Evolutionary conservation across 2,888 invertebrate genomes (phyloP).

Genomic region (Nasonovia ribisnigri): DNA sequence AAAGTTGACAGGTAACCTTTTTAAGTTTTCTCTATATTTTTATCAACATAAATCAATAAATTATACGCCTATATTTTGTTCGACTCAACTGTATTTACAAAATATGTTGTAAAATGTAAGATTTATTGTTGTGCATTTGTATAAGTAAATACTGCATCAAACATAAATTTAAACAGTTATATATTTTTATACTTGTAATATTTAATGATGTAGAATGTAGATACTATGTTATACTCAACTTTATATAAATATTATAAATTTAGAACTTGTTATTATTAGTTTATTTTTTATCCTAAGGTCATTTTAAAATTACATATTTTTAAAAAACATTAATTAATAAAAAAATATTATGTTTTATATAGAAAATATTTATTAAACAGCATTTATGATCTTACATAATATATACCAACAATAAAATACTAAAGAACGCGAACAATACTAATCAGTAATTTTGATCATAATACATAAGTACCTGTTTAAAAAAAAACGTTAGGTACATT

Average conservation of each 20-base stretch:
- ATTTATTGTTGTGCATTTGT: neutral
- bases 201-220: neutral
- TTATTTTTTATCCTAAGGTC: neutral
- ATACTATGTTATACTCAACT: neutral
- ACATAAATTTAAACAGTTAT: neutral
- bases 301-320: neutral
- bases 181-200: neutral
- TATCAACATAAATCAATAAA: neutral
- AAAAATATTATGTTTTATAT: neutral
- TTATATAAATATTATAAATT: neutral
- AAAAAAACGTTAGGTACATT: neutral
- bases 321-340: neutral
- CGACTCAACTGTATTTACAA: neutral
- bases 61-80: neutral
- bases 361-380: neutral
- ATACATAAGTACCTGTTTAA: neutral
- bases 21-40: neutral
- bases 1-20: neutral
- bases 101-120: neutral
- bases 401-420: neutral
- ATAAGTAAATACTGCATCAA: neutral
- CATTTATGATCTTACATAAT: neutral
- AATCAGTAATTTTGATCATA: neutral
- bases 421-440: neutral
- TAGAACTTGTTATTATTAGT: neutral